These are phyloP conservation scores for Drosophila sp. DNA, from an alignment of 1,140 invertebrate species.

Conservation along the genomic window DNA sequence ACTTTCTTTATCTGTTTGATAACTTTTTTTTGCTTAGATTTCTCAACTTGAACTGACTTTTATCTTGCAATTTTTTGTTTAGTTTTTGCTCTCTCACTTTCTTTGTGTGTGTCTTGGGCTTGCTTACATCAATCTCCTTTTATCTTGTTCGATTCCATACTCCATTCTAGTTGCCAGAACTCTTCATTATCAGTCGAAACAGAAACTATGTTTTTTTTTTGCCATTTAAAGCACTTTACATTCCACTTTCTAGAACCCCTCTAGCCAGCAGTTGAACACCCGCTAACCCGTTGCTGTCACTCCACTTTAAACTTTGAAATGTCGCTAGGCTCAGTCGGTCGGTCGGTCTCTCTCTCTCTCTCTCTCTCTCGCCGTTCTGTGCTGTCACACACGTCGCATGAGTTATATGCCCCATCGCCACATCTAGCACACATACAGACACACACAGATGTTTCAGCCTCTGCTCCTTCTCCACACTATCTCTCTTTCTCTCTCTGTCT, in stretches of 20 bases:
- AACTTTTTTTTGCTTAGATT: background rate
- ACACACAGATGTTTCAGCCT: constrained; percentile 23
- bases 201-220: constrained; percentile 5
- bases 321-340: background rate
- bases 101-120: background rate
- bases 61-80: background rate
- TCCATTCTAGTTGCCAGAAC: background rate
- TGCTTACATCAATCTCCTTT: background rate
- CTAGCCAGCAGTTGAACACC: background rate
- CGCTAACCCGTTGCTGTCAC: constrained; percentile 1
- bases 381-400: constrained; percentile 63
- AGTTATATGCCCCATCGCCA: constrained; percentile 48
- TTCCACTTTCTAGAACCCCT: background rate
- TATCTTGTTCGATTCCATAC: background rate
- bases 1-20: background rate
- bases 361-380: constrained; percentile 1
- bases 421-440: constrained; percentile 43
- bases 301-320: constrained; percentile 10
- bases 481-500: background rate
- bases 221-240: constrained; percentile 13
- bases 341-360: background rate
- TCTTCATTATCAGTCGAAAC: constrained; percentile 12
- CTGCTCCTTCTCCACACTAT: constrained; percentile 1
- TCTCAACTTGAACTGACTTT: background rate
- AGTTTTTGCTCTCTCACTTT: background rate